phyloP scores from a whole-genome alignment of 2,888 invertebrate genomes.

The Adelphocoris suturalis region DNA sequence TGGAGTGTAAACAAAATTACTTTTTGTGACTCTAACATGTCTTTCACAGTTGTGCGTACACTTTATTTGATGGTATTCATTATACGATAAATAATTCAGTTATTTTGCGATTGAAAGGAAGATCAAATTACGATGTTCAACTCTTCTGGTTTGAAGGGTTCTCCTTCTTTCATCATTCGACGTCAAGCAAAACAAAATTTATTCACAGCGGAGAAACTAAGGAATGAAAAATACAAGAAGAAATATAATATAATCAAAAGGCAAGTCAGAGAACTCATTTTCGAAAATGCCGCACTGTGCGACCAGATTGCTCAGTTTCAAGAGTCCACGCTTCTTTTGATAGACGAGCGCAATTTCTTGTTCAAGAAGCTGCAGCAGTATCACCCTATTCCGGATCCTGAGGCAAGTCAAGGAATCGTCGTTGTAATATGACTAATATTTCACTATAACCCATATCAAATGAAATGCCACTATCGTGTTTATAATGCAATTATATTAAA shows the following conservation, averaged over 20 bases:
- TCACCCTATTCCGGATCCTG: slow-evolving; percentile 78
- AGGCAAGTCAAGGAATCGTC: slow-evolving; percentile 15
- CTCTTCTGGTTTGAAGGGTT: slow-evolving; percentile 11
- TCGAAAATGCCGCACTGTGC: slow-evolving; percentile 91
- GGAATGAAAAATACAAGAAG: slow-evolving; percentile 81
- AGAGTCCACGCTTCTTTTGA: slow-evolving; percentile 87
- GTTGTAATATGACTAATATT: too few relatives aligned
- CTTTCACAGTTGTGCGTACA: too few relatives aligned
- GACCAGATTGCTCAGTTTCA: slow-evolving; percentile 93
- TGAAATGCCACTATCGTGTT: too few relatives aligned
- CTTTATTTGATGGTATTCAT: too few relatives aligned
- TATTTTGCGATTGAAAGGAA: too few relatives aligned
- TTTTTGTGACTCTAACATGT: too few relatives aligned
- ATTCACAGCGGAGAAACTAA: slow-evolving; percentile 39
- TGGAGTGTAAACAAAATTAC: too few relatives aligned
- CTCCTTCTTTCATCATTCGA: not conserved
- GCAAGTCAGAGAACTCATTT: slow-evolving; percentile 83
- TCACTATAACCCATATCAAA: too few relatives aligned
- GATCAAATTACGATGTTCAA: slow-evolving; percentile 12
- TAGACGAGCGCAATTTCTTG: slow-evolving; percentile 91
- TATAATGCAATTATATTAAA: not conserved
- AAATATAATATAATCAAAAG: slow-evolving; percentile 84
- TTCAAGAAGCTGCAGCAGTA: slow-evolving; percentile 87
- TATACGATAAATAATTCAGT: too few relatives aligned
- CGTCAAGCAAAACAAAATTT: slow-evolving; percentile 45